Evolutionary conservation across 2,888 invertebrate species (phyloP), one percentile per base, ranked within the genome.

Genomic region (Platycnemis pennipes): DNA sequence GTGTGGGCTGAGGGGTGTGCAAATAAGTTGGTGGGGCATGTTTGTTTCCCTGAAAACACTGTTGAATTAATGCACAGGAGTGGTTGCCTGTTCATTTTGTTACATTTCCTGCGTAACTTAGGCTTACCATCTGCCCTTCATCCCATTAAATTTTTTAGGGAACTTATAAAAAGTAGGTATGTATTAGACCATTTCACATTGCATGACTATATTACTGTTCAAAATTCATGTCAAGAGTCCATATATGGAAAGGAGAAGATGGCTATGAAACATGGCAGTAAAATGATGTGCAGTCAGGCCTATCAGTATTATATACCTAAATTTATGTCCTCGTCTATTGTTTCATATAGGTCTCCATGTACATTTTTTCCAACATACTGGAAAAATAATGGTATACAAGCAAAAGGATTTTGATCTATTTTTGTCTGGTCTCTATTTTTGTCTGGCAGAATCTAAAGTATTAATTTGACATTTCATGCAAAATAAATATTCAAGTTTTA

Each of bases 1-100:
- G 96, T 94, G 89, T 56, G 63, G 91, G 63, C n/a, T 91, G 91
- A 91, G 63, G 69, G 91, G 22, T 87, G 87, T 45, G 87, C 22
- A n/a, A 46, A 87, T 44, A 19, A 87, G 87, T 26, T 45, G n/a
- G 87, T n/a, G 87, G 87, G 87, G 16, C 77, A 45, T 46, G 45
- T 44, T 44, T 87, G 16, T 87, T 87, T n/a, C 46, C 87, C 42
- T 86, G 7, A 44, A 26, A 8, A 46, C n/a, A n/a, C 11, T 63
- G 22, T 91, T 63, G 26, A 63, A 53, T 8, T 42, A 91, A 46
- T 46, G 87, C 26, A 26, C 87, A 87, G 87, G 87, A 87, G 87
- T 87, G 87, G 46, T 87, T 87, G 87, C 87, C 87, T 87, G 87
- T 77, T 77, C 37, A 77, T 77, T 77, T 77, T 77, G 77, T 37